Percentiles rank a stretch among this genome's conserved stretches.
Conservation (phyloP, 2,113 vertebrate genomes). For the Herpetotheres cachinnans region DNA sequence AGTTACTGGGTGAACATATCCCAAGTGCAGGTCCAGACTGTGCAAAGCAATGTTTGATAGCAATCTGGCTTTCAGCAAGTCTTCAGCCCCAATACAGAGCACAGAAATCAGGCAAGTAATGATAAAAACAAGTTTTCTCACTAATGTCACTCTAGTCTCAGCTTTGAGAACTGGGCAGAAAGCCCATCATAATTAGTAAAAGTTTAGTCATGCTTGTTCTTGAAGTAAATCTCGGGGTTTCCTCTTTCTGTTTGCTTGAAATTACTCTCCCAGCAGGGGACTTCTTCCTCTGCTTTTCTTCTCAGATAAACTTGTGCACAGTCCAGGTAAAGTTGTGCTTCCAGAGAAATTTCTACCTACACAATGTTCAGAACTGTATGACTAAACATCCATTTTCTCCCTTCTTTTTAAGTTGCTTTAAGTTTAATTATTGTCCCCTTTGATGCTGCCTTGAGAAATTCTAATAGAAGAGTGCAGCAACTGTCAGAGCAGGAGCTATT, state of each 20-base stretch:
- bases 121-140: background rate
- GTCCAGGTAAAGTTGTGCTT: background rate
- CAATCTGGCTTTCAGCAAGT: background rate
- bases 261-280: background rate
- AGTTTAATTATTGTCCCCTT: slow-evolving; percentile 1
- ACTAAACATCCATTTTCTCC: background rate
- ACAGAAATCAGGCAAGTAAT: background rate
- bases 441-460: background rate
- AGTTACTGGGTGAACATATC: background rate
- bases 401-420: background rate
- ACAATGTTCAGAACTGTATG: background rate
- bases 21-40: background rate
- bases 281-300: background rate
- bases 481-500: background rate
- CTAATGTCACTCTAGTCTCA: background rate
- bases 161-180: background rate
- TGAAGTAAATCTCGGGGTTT: background rate
- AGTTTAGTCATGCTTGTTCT: background rate
- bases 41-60: background rate
- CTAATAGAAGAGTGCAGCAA: background rate
- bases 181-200: background rate
- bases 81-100: background rate
- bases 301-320: background rate
- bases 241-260: background rate
- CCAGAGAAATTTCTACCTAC: background rate